Evolutionary conservation across 2,888 invertebrate species (phyloP).

Genomic region (Polydesmus complanatus): DNA sequence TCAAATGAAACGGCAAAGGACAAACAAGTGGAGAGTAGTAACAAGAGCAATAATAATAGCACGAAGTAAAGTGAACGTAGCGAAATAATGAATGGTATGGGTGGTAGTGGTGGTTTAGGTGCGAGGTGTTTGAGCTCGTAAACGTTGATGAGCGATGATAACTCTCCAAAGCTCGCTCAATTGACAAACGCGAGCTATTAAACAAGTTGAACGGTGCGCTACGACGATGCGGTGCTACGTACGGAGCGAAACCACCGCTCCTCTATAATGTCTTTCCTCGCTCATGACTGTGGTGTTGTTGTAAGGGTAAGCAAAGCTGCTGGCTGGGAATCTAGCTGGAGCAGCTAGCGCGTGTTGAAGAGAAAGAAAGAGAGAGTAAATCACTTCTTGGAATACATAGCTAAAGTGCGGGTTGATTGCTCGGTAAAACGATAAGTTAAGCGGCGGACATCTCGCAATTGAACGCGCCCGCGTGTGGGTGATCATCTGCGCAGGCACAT

Average conservation of each 20-base stretch:
- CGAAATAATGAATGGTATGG: neutral
- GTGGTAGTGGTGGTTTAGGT: neutral
- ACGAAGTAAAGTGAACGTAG: too few species aligned
- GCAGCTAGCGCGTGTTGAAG: neutral
- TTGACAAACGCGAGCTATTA: neutral
- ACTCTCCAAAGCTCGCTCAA: neutral
- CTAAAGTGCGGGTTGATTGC: neutral
- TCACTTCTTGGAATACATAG: neutral
- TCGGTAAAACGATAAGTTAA: neutral
- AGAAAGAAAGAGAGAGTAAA: too few species aligned
- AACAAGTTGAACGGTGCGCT: neutral
- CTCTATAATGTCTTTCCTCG: too few species aligned
- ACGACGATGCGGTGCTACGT: too few species aligned
- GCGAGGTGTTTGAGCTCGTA: neutral
- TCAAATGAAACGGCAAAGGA: neutral
- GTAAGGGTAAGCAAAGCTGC: too few species aligned
- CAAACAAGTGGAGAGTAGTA: neutral
- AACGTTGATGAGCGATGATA: neutral
- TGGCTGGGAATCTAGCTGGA: neutral
- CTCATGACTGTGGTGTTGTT: too few species aligned
- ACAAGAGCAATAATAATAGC: too few species aligned
- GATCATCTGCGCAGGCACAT: too few species aligned
- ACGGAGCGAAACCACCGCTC: too few species aligned
- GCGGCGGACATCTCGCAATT: neutral
- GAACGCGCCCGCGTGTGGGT: too few species aligned